Evolutionary conservation across 2,888 invertebrate species (phyloP).

Genomic region (Sinopyrophorus schimmeli): DNA sequence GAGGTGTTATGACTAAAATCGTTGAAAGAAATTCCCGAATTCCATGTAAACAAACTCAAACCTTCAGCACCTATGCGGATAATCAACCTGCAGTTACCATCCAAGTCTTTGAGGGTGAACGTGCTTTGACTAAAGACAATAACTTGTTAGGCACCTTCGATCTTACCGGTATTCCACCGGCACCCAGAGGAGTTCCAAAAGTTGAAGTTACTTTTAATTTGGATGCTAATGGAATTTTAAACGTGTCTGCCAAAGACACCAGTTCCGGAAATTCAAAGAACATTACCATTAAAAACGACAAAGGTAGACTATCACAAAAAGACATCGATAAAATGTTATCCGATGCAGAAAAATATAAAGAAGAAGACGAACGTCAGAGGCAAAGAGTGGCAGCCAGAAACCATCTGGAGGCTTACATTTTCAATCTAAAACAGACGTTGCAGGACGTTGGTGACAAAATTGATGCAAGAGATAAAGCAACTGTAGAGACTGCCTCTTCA

Average conservation of each 20-base stretch:
- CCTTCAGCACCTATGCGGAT: conserved; percentile 69
- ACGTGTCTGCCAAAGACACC: conserved; percentile 62
- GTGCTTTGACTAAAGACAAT: conserved; percentile 80
- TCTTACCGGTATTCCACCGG: conserved; percentile 69
- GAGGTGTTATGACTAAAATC: conserved; percentile 74
- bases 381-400: conserved; percentile 69
- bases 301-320: conserved; percentile 71
- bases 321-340: too few relatives aligned
- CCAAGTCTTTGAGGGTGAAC: conserved; percentile 69
- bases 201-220: conserved; percentile 73
- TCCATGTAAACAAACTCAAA: conserved; percentile 61
- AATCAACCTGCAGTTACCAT: conserved; percentile 67
- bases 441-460: conserved; percentile 66
- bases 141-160: conserved; percentile 69
- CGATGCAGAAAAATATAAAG: conserved; percentile 73
- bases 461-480: conserved; percentile 64
- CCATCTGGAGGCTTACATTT: conserved; percentile 69
- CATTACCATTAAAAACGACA: conserved; percentile 81
- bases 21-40: conserved; percentile 62
- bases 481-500: conserved; percentile 59
- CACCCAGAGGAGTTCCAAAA: conserved; percentile 69
- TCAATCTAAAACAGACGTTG: conserved; percentile 67
- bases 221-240: conserved; percentile 73
- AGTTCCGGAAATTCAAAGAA: conserved; percentile 68
- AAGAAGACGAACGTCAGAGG: conserved; percentile 70